Conservation (phyloP, 2,797 vertebrate species). For the Todus mexicanus region DNA sequence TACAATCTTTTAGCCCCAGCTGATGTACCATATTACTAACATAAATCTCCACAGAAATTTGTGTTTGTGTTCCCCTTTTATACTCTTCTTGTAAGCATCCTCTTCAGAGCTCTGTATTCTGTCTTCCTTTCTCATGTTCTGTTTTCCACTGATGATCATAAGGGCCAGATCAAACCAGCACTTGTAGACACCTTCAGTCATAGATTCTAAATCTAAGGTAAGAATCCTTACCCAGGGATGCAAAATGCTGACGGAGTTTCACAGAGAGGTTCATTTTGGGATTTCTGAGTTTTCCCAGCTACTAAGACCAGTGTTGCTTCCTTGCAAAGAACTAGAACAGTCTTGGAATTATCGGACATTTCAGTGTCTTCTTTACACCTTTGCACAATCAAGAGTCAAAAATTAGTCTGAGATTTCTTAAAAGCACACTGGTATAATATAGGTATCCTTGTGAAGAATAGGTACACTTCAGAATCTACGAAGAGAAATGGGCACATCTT, state of each 20-base stretch:
- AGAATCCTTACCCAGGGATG: not conserved
- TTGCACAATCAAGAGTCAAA: not conserved
- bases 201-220: not conserved
- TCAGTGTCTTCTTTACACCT: not conserved
- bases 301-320: not conserved
- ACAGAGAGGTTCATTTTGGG: not conserved
- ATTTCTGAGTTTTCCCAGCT: not conserved
- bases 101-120: not conserved
- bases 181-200: not conserved
- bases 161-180: not conserved
- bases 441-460: not conserved
- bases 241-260: not conserved
- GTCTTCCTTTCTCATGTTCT: not conserved
- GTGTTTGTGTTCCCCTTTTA: not conserved
- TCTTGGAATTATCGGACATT: not conserved
- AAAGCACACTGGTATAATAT: not conserved
- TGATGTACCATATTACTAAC: not conserved
- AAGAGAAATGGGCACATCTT: not conserved
- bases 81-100: not conserved
- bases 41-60: not conserved
- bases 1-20: not conserved
- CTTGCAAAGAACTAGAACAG: not conserved
- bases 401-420: not conserved
- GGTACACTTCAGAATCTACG: not conserved
- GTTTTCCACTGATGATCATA: not conserved